phyloP scores from a whole-genome alignment of 2,797 vertebrate genomes.

The Gymnothorax reevesii region DNA sequence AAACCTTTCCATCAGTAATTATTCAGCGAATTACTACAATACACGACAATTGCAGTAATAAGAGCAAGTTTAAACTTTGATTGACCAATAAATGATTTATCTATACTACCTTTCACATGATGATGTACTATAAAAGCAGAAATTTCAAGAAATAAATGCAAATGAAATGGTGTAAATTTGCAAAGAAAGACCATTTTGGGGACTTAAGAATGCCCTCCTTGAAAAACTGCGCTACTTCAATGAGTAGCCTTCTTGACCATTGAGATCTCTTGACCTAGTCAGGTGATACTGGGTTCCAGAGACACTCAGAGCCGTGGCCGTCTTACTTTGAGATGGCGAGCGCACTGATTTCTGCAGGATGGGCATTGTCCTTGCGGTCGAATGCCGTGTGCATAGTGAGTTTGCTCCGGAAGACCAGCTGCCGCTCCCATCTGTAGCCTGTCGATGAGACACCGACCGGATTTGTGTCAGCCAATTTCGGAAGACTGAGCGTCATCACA shows the following conservation, averaged over 20 bases:
- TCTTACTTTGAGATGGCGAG: constrained; percentile 92
- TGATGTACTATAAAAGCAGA: not conserved
- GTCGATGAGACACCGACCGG: constrained; percentile 30
- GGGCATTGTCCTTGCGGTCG: constrained; percentile 95
- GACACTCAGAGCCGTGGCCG: not conserved
- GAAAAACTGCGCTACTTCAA: not conserved
- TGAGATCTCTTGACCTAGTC: not conserved
- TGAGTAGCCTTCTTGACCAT: not conserved
- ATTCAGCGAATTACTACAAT: not conserved
- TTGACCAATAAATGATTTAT: not conserved
- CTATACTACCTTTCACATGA: not conserved
- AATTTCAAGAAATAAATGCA: not conserved
- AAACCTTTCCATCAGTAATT: not conserved
- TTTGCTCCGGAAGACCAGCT: constrained; percentile 96
- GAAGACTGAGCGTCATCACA: not conserved
- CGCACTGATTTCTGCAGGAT: constrained; percentile 92
- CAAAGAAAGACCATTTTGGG: not conserved
- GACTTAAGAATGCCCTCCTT: not conserved
- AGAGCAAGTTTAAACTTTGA: not conserved
- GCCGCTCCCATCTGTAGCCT: constrained; percentile 97
- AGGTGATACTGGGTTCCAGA: not conserved
- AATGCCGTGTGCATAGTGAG: constrained; percentile 99
- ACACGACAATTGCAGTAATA: not conserved
- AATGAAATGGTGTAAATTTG: not conserved
- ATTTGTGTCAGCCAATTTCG: not conserved